Evolutionary conservation across 2,797 vertebrate genomes (phyloP), one percentile per base, ranked within the genome.

Genomic region (Tadarida brasiliensis): DNA sequence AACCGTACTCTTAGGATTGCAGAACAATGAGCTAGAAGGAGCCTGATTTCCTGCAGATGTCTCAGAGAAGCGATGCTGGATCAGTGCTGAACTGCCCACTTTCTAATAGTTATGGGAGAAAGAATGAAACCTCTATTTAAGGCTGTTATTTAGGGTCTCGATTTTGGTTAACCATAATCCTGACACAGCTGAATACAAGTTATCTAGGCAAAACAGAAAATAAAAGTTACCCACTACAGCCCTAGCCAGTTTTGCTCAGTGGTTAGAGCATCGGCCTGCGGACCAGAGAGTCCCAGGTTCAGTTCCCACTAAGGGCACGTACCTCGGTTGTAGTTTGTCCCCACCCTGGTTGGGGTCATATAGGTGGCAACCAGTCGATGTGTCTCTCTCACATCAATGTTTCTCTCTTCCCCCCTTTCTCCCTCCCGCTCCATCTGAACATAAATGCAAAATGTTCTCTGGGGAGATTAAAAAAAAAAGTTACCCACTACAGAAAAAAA

Each of bases 141-240:
- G 5, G 63, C 24, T n/a, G 20, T 61, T 61, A 54, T 76, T 22
- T 74, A 12, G 2, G 5, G 33, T 70, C 57, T 54, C 33, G 93
- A 2, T 61, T 61, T 76, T 9, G 80, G 51, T 11, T 63, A 70
- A 70, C 11, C 28, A 65, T 65, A 84, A 85, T 80, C 61, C 61
- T 89, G 73, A 44, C 8, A 30, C 17, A 77, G 22, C 4, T 65
- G 3, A 91, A 11, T 59, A 78, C 35, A 93, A 44, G 35, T 65
- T 78, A 80, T 67, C 12, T 44, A 54, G 22, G 14, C 63, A 71
- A 95, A 87, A 95, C 12, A 89, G 56, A 88, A 81, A 47, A 61
- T 30, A 87, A 91, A 87, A 56, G 51, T 11, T 17, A 59, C 26
- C n/a, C n/a, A n/a, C n/a, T n/a, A n/a, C n/a, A n/a, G n/a, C n/a